Base-by-base conservation (phyloP, 1,140 invertebrate species). In the Trachymyrmex cornetzi region DNA sequence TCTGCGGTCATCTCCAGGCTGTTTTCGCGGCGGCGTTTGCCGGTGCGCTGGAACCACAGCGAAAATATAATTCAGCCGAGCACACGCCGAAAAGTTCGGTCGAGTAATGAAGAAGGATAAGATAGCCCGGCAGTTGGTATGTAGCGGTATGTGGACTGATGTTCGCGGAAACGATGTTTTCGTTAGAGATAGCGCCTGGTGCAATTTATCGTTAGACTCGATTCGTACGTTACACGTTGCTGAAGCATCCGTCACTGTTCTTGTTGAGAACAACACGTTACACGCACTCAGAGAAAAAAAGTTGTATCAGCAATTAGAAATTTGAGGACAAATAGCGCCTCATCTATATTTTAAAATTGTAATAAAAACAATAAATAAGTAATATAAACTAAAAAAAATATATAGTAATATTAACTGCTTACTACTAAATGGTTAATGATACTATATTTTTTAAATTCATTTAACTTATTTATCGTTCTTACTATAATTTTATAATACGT, bases 61-160 rank as follows among this genome's bases (percentile, higher is more conserved):
- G 72, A 71, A 77, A 88, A 88, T 77, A 72, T 69, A 88, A 89
- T 86, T 88, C 82, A 85, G 22, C 30, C 53, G 55, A 19, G 22
- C 50, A 30, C 11, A 14, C 22, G 63, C 34, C 71, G 44, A 75
- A 88, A 87, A 85, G 75, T 85, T 88, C 55, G 71, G 16, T 57
- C 34, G 72, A 48, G 24, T 59, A 85, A 88, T 77, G 80, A 89
- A 88, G 53, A 48, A 59, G 19, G 34, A 22, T 57, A 85, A 71
- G 48, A 27, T 14, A n/a, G 22, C 38, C 27, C 27, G 50, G 14
- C 34, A 14, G 67, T 27, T 59, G 67, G 14, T 74, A 44, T 14
- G 48, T 44, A 77, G 30, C 55, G 74, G 61, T 63, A 61, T 87
- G 66, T 50, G 48, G 48, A 69, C 55, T 9, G 34, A 72, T 77